phyloP scores from a whole-genome alignment of 2,113 vertebrate species.

The Rhizomys pruinosus region DNA sequence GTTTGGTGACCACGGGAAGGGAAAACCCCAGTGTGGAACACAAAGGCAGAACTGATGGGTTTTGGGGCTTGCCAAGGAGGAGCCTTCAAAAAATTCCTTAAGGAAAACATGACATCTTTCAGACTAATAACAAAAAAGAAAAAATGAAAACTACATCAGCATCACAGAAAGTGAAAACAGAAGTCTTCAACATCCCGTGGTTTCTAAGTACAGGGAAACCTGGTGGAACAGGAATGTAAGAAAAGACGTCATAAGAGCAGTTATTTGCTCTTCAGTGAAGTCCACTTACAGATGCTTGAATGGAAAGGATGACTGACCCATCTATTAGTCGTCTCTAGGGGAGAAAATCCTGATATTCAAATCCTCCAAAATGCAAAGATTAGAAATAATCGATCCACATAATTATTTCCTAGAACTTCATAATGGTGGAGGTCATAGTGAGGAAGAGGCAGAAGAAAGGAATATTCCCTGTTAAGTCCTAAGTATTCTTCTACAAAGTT shows the following conservation, averaged over 20 bases:
- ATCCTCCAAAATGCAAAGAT: constrained; percentile 14
- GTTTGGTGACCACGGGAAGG: too few relatives aligned
- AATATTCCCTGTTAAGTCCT: background rate
- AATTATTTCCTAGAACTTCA: constrained; percentile 14
- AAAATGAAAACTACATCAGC: background rate
- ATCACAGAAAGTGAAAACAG: constrained; percentile 31
- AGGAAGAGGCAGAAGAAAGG: background rate
- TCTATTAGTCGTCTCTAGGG: background rate
- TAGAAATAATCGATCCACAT: background rate
- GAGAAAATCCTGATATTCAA: background rate
- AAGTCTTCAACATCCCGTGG: constrained; percentile 43
- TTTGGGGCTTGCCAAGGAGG: too few relatives aligned
- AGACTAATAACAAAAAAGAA: too few relatives aligned
- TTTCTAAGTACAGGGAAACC: background rate
- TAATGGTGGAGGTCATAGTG: background rate
- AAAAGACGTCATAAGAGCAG: background rate
- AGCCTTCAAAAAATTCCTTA: too few relatives aligned
- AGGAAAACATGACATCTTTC: too few relatives aligned
- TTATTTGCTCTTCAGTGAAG: background rate
- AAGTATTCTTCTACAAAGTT: background rate
- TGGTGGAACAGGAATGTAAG: background rate
- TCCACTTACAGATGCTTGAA: background rate
- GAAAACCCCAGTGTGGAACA: too few relatives aligned
- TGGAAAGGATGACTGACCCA: background rate
- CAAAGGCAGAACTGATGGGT: too few relatives aligned